Conservation (phyloP, 2,797 vertebrate species). For the Nannoperca obscura region DNA sequence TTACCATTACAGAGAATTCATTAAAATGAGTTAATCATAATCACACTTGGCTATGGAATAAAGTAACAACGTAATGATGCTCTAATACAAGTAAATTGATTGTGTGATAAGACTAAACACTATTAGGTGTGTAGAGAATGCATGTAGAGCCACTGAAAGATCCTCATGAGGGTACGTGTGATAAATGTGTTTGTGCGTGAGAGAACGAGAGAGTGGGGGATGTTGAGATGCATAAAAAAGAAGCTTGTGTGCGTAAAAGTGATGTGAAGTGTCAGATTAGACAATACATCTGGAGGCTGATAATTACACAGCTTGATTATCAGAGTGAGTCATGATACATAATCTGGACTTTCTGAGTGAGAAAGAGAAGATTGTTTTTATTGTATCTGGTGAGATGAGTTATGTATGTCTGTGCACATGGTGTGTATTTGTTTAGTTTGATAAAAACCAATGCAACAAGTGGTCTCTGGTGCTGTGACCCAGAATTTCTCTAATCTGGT, state of each 20-base stretch:
- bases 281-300: constrained; percentile 42
- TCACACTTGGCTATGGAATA: neutral
- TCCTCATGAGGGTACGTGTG: neutral
- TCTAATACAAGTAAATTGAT: neutral
- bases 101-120: neutral
- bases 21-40: neutral
- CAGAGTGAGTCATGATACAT: constrained; percentile 55
- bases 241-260: neutral
- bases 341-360: constrained; percentile 49
- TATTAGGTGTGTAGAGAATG: neutral
- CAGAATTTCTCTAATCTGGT: constrained; percentile 52
- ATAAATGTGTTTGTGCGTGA: neutral
- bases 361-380: constrained; percentile 9
- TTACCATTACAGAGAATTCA: neutral
- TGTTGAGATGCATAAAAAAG: neutral
- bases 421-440: constrained; percentile 16
- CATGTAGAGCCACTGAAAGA: neutral
- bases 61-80: neutral
- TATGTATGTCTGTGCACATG: constrained; percentile 2
- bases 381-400: constrained; percentile 14
- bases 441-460: constrained; percentile 35
- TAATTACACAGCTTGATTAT: constrained; percentile 57
- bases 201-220: neutral
- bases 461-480: constrained; percentile 27
- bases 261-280: constrained; percentile 56